Evolutionary conservation across 2,113 vertebrate species (phyloP).

Genomic region (Callopanchax toddi): DNA sequence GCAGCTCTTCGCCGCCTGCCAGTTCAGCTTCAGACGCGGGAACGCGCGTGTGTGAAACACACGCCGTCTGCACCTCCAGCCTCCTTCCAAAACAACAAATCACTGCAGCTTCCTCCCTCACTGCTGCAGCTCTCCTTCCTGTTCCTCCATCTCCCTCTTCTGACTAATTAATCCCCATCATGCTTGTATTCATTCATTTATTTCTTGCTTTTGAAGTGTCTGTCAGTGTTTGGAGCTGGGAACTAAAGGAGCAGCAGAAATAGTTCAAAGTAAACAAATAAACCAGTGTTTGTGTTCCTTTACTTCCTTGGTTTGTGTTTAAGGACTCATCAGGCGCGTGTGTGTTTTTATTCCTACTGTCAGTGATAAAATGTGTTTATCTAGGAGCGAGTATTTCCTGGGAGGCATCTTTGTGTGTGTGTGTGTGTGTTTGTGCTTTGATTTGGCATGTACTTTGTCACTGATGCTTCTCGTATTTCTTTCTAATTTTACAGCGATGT

Average conservation of each 20-base stretch:
- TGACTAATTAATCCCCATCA: slow-evolving; percentile 72
- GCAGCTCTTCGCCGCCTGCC: background rate
- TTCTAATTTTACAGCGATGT: slow-evolving; percentile 63
- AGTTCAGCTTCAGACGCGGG: slow-evolving; percentile 3
- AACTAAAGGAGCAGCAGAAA: slow-evolving; percentile 28
- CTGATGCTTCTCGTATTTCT: slow-evolving; percentile 28
- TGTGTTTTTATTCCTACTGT: slow-evolving; percentile 46
- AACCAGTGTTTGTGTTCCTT: slow-evolving; percentile 29
- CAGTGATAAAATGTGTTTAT: slow-evolving; percentile 41
- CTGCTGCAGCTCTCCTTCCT: slow-evolving; percentile 26
- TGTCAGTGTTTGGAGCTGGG: slow-evolving; percentile 44
- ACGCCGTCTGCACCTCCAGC: slow-evolving; percentile 46
- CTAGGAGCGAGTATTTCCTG: slow-evolving; percentile 56
- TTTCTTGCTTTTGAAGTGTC: slow-evolving; percentile 73
- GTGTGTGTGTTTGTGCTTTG: slow-evolving; percentile 61
- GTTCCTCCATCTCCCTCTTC: slow-evolving; percentile 49
- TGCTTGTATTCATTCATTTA: slow-evolving; percentile 69
- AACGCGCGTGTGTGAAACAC: slow-evolving; percentile 37
- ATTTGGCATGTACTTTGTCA: slow-evolving; percentile 55
- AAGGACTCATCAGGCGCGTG: slow-evolving; percentile 19
- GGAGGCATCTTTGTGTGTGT: slow-evolving; percentile 53
- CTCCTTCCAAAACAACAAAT: slow-evolving; percentile 26
- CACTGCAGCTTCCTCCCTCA: slow-evolving; percentile 40
- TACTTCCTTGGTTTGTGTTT: slow-evolving; percentile 51
- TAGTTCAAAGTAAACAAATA: slow-evolving; percentile 54